Percentiles rank a stretch among this genome's conserved stretches.
Evolutionary conservation across 2,113 vertebrate genomes (phyloP).

Genomic region (Colossoma macropomum): DNA sequence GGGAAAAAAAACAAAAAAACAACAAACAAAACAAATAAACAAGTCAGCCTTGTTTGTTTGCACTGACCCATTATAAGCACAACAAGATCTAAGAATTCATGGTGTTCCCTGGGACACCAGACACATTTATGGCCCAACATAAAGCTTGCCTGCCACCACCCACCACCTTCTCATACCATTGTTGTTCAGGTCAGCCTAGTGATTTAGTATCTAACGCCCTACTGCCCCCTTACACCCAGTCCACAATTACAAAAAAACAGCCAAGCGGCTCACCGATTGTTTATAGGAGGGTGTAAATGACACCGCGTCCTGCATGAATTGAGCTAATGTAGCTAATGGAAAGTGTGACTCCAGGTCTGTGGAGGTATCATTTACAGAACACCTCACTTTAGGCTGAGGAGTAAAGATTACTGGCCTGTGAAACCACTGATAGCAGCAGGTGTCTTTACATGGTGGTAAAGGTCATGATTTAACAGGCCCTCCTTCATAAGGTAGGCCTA

Average conservation of each 20-base stretch:
- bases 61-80: conserved; percentile 57
- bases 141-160: conserved; percentile 4
- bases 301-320: conserved; percentile 42
- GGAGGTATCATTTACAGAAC: conserved; percentile 51
- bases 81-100: conserved; percentile 64
- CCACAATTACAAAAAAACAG: neutral
- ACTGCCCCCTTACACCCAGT: conserved; percentile 53
- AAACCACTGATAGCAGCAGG: conserved; percentile 40
- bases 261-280: conserved; percentile 18
- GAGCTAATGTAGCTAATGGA: conserved; percentile 48
- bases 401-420: conserved; percentile 57
- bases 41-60: conserved; percentile 55
- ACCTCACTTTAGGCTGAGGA: conserved; percentile 51
- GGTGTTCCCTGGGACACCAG: conserved; percentile 22
- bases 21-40: neutral
- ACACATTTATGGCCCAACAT: conserved; percentile 64
- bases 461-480: conserved; percentile 36
- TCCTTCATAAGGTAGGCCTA: neutral
- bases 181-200: conserved; percentile 58
- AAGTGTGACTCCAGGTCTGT: conserved; percentile 53
- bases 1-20: neutral
- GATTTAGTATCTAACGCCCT: conserved; percentile 65
- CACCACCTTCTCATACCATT: conserved; percentile 56
- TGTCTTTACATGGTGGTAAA: conserved; percentile 41
- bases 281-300: conserved; percentile 29